Evolutionary conservation across 2,888 invertebrate genomes (phyloP).

Genomic region (Arenicola marina): DNA sequence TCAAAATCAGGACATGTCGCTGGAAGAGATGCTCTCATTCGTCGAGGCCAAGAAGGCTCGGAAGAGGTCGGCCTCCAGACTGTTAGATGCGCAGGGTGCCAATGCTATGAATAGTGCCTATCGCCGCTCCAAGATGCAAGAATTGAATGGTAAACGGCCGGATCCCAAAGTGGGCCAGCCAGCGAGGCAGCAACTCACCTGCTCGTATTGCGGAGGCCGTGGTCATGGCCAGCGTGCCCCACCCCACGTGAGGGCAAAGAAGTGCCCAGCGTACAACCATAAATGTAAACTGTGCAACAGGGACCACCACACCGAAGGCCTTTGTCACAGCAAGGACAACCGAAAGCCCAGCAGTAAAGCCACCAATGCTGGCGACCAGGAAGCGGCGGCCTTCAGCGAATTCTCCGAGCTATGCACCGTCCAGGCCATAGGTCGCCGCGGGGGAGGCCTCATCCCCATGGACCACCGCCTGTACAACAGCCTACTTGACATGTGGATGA

Average conservation of each 20-base stretch:
- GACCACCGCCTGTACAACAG: too few species aligned
- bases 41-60: constrained; percentile 37
- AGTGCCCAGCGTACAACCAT: constrained; percentile 34
- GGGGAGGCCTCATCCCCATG: constrained; percentile 8
- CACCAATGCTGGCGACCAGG: too few species aligned
- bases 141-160: too few species aligned
- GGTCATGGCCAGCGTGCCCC: too few species aligned
- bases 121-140: too few species aligned
- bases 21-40: constrained; percentile 32
- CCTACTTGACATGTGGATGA: constrained; percentile 29
- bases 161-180: too few species aligned
- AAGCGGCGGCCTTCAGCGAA: neutral
- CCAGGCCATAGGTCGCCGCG: too few species aligned
- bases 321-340: constrained; percentile 28
- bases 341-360: neutral
- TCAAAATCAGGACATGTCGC: too few species aligned
- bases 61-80: constrained; percentile 31
- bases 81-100: constrained; percentile 18
- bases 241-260: too few species aligned
- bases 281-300: constrained; percentile 28
- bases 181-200: too few species aligned
- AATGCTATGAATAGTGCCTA: too few species aligned
- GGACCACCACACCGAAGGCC: constrained; percentile 29
- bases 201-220: too few species aligned
- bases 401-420: neutral